phyloP scores from a whole-genome alignment of 2,797 vertebrate genomes.

The Tarsius wallacei region DNA sequence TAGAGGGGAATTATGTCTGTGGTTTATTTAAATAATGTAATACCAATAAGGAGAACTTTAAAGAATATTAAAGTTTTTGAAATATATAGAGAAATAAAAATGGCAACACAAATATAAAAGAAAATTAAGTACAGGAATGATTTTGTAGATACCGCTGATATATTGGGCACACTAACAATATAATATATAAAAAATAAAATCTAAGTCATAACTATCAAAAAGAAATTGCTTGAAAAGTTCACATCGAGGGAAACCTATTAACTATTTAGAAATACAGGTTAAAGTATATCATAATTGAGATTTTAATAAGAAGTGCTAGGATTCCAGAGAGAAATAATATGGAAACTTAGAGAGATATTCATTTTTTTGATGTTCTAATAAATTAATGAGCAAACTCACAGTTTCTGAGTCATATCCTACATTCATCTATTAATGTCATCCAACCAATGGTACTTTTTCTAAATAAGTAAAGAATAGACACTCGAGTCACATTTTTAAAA shows the following conservation, averaged over 20 bases:
- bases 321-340: conserved; percentile 74
- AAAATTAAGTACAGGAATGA: conserved; percentile 84
- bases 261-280: conserved; percentile 74
- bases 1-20: conserved; percentile 86
- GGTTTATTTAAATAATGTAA: conserved; percentile 88
- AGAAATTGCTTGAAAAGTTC: conserved; percentile 75
- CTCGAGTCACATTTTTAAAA: conserved; percentile 51
- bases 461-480: conserved; percentile 55
- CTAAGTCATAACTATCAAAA: conserved; percentile 79
- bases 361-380: conserved; percentile 41
- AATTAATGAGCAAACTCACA: conserved; percentile 57
- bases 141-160: conserved; percentile 80
- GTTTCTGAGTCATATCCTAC: conserved; percentile 28
- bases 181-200: conserved; percentile 78
- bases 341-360: conserved; percentile 57
- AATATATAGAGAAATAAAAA: conserved; percentile 87
- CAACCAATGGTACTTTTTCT: conserved; percentile 69
- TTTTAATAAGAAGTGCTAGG: conserved; percentile 68
- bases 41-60: conserved; percentile 84
- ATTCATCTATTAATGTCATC: conserved; percentile 54
- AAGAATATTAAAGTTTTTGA: conserved; percentile 83
- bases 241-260: conserved; percentile 71
- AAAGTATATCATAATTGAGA: conserved; percentile 64
- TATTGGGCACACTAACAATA: conserved; percentile 79
- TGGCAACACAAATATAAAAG: conserved; percentile 86